Conservation (phyloP, 2,797 vertebrate species). For the Fistularia commersonii region DNA sequence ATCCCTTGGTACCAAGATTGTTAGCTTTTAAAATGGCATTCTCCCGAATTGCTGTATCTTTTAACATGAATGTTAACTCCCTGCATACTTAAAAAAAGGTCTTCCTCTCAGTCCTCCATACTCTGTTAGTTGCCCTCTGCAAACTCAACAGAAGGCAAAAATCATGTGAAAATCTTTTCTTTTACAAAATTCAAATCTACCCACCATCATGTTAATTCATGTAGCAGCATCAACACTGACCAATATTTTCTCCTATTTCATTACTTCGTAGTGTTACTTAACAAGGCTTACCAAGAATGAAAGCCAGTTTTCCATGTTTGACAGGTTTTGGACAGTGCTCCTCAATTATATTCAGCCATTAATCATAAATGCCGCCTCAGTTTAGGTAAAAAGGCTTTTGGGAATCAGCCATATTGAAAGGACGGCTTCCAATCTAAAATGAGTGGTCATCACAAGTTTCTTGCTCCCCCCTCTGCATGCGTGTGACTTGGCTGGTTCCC, state of each 20-base stretch:
- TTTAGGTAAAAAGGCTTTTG: constrained; percentile 1
- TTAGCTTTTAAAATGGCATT: constrained; percentile 42
- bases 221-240: too few relatives aligned
- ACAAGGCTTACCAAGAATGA: not conserved
- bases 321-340: too few relatives aligned
- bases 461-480: constrained; percentile 21
- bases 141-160: not conserved
- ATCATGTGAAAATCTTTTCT: not conserved
- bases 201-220: too few relatives aligned
- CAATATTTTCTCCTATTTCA: not conserved
- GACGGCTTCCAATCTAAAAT: constrained; percentile 37
- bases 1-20: constrained; percentile 28
- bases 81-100: constrained; percentile 13
- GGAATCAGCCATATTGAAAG: constrained; percentile 20
- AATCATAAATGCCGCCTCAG: not conserved
- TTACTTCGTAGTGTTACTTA: not conserved
- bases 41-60: constrained; percentile 21
- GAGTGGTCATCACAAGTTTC: constrained; percentile 44
- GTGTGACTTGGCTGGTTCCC: constrained; percentile 43
- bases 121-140: too few relatives aligned
- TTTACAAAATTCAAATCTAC: not conserved
- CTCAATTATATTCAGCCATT: not conserved
- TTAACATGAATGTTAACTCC: constrained; percentile 29
- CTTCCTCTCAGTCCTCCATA: not conserved
- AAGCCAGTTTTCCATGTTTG: not conserved